phyloP scores from a whole-genome alignment of 2,888 invertebrate species.

The Tenodera sinensis region DNA sequence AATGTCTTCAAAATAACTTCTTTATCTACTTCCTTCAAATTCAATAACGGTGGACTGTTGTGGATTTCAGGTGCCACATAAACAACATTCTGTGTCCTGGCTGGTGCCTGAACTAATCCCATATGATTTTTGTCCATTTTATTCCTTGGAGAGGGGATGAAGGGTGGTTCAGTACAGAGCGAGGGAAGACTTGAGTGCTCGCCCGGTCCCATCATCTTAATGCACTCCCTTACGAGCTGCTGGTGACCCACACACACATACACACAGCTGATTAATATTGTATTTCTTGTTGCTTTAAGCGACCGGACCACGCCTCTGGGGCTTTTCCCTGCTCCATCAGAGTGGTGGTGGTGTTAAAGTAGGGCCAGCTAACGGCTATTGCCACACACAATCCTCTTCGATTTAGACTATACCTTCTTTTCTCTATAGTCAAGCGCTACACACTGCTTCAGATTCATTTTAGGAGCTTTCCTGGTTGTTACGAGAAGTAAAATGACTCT shows the following conservation, averaged over 20 bases:
- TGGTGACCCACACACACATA: background rate
- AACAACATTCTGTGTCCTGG: background rate
- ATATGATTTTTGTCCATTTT: slow-evolving; percentile 29
- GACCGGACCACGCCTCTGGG: background rate
- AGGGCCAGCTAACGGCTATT: background rate
- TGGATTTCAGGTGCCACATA: no score
- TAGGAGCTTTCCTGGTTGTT: no score
- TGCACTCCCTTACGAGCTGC: slow-evolving; percentile 18
- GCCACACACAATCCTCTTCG: background rate
- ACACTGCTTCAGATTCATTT: no score
- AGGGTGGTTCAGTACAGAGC: background rate
- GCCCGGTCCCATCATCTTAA: slow-evolving; percentile 16
- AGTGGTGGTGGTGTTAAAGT: background rate
- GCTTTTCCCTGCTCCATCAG: background rate
- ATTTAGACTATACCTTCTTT: background rate
- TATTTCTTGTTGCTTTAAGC: slow-evolving; percentile 20
- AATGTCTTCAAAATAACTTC: no score
- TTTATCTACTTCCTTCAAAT: no score
- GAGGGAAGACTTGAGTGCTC: background rate
- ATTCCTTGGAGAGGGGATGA: slow-evolving; percentile 1
- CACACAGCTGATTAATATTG: slow-evolving; percentile 23
- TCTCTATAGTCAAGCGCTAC: no score
- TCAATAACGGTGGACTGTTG: no score
- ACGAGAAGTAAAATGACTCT: background rate
- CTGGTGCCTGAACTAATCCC: slow-evolving; percentile 23